These are phyloP conservation scores for Mobula hypostoma DNA, from an alignment of 2,113 vertebrate species.

Conservation along the genomic window DNA sequence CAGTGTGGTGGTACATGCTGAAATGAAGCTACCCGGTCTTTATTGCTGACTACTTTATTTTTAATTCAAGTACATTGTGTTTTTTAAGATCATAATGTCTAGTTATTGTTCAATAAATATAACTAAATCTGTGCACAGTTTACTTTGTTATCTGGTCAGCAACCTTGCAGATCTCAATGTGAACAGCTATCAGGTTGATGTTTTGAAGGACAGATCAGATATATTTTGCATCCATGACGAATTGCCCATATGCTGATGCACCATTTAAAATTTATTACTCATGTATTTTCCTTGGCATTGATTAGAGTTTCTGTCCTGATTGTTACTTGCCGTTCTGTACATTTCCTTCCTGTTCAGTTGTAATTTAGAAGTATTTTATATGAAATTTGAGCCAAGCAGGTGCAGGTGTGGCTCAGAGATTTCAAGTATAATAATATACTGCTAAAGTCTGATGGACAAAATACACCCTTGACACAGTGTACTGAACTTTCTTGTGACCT, in stretches of 20 bases:
- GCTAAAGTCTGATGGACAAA: neutral
- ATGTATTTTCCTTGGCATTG: slow-evolving; percentile 11
- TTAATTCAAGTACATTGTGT: neutral
- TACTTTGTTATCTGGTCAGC: neutral
- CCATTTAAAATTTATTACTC: slow-evolving; percentile 1
- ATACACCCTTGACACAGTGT: neutral
- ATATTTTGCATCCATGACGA: neutral
- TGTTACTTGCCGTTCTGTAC: neutral
- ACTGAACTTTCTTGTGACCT: neutral
- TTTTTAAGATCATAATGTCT: neutral
- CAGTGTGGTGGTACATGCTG: neutral
- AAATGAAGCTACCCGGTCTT: neutral
- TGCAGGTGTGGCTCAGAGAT: neutral
- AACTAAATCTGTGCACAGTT: neutral
- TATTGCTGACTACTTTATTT: neutral
- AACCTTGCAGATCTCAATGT: neutral
- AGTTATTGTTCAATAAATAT: neutral
- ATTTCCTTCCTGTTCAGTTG: slow-evolving; percentile 22
- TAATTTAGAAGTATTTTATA: slow-evolving; percentile 24
- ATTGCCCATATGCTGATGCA: neutral
- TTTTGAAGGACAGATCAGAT: neutral
- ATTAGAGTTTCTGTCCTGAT: neutral
- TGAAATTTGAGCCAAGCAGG: slow-evolving; percentile 33
- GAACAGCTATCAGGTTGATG: neutral
- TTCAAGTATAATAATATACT: neutral